Evolutionary conservation across 2,797 vertebrate genomes (phyloP), one percentile per base, ranked within the genome.

Genomic region (Eulemur albifrons): DNA sequence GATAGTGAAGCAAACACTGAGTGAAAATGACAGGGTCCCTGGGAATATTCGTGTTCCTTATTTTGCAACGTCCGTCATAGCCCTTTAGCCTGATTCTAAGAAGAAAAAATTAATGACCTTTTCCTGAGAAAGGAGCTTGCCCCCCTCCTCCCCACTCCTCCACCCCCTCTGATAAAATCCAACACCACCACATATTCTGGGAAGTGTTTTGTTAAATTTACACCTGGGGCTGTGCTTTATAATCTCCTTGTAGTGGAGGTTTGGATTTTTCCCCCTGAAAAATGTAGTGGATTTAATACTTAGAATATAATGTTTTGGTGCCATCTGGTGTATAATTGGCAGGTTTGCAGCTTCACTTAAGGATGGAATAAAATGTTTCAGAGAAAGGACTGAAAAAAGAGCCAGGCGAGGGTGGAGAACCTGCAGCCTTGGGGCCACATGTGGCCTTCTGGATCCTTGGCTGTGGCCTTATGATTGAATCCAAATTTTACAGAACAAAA

Each of bases 291-390:
- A 3, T 23, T 48, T 73, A 50, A 35, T 9, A 32, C 43, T 93
- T 79, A 10, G 75, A 97, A 73, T 83, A 30, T 86, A 61, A 79
- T 95, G 57, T 80, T 96, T 77, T 97, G 97, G 91, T 94, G 97
- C 98, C 98, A 98, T 91, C 98, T 98, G 94, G 95, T 95, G 98
- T 97, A 23, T 5, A 3, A 2, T 6, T n/a, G 23, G 10, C 20
- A 87, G 40, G 23, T 50, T 82, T 92, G 81, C 86, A 38, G 13
- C 30, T 77, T 65, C 35, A 12, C 54, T 30, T 50, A 43, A 61
- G 12, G 21, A 70, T 18, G 20, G 18, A 45, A 59, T 6, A 38
- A 70, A 73, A 52, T 12, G 5, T 32, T 75, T 48, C 54, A 30
- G 54, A 77, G 17, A 40, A 85, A 65, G 35, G 32, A 92, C 5